phyloP scores from a whole-genome alignment of 2,113 vertebrate genomes.

The Mobula birostris region DNA sequence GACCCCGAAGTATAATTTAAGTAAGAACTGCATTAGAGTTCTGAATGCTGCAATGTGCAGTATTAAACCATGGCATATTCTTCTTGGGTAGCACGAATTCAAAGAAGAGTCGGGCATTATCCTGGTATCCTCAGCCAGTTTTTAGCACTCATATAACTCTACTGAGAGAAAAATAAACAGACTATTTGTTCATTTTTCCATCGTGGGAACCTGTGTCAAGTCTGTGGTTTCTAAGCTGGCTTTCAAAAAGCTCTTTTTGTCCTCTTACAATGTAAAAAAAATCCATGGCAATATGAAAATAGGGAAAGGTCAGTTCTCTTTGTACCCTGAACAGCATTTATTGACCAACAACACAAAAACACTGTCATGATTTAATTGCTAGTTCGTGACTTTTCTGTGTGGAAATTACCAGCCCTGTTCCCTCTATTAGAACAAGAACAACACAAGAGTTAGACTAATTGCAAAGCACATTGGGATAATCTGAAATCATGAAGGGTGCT shows the following conservation, averaged over 20 bases:
- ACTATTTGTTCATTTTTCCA: too few relatives aligned
- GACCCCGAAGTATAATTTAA: too few relatives aligned
- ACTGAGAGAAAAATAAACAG: too few relatives aligned
- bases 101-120: too few relatives aligned
- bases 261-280: background rate
- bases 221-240: background rate
- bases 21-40: too few relatives aligned
- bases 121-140: too few relatives aligned
- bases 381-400: background rate
- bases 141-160: too few relatives aligned
- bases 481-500: background rate
- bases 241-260: background rate
- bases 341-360: background rate
- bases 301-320: background rate
- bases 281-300: background rate
- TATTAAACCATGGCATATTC: too few relatives aligned
- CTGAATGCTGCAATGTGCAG: too few relatives aligned
- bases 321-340: background rate
- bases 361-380: background rate
- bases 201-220: too few relatives aligned
- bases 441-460: background rate
- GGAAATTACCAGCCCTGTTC: background rate
- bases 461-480: background rate
- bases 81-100: too few relatives aligned
- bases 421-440: background rate